Base-by-base conservation (phyloP, 2,797 vertebrate genomes). In the Trachops cirrhosus region DNA sequence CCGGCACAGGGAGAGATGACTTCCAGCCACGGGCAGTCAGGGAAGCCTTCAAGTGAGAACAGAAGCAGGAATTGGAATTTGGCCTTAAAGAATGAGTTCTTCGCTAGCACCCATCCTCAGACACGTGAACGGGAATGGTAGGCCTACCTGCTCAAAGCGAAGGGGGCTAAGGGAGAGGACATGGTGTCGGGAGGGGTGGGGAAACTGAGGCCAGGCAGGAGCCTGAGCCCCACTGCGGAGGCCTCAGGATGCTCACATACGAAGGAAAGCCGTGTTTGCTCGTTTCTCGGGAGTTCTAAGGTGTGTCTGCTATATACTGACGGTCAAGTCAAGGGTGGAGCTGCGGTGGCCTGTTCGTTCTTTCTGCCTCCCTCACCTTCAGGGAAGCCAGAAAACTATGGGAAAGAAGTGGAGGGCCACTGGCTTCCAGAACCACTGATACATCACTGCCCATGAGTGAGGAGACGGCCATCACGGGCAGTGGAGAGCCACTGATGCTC, bases 101-200 rank as follows among this genome's bases (percentile, higher is more conserved):
- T 84, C 70, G 9, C n/a, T n/a, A 79, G 44, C 4, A 12, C 41
- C 73, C 44, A 67, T 0, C 44, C n/a, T 6, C 18, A n/a, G 16
- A 62, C 41, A 34, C 11, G 1, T 11, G n/a, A 48, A 68, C 2
- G 0, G 15, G 34, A 2, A 0, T 0, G 2, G 79, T 0, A 0
- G 0, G 6, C 18, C 39, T 1, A 5, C 10, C 39, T 44, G 21
- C 44, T 84, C 48, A 34, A 10, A 62, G 50, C 70, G 34, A 67
- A 9, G 21, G 14, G 2, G 41, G 41, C 44, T 7, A 9, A n/a
- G 34, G 3, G 2, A 10, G 24, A 52, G 59, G 37, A 75, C 44
- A 15, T 2, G 14, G 22, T 39, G 10, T 29, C 2, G 19, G 29
- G 44, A 78, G 26, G 9, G 24, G 34, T 6, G 4, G 39, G 1